phyloP scores from a whole-genome alignment of 2,888 invertebrate species.

The Eupithecia pulchellata region DNA sequence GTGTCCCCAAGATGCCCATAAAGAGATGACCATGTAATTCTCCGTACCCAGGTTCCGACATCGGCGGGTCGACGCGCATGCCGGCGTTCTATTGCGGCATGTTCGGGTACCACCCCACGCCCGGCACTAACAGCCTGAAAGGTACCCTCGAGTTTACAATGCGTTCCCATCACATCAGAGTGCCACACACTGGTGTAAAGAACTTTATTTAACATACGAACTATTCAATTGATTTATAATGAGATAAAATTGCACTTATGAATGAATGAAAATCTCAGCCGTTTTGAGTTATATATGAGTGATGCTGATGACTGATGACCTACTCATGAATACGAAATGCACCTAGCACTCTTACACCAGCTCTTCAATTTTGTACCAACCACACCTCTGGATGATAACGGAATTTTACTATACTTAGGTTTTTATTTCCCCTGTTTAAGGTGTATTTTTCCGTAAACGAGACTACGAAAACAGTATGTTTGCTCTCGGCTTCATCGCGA shows the following conservation, averaged over 20 bases:
- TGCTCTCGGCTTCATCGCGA: constrained; percentile 93
- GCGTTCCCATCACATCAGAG: too few relatives aligned
- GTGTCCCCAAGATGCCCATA: too few relatives aligned
- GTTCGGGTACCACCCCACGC: constrained; percentile 93
- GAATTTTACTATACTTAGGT: neutral
- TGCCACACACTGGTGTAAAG: too few relatives aligned
- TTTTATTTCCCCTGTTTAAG: constrained; percentile 59
- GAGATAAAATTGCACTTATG: too few relatives aligned
- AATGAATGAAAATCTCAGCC: too few relatives aligned
- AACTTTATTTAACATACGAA: too few relatives aligned
- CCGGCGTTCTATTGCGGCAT: constrained; percentile 96
- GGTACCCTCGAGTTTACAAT: too few relatives aligned
- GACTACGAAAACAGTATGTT: constrained; percentile 88
- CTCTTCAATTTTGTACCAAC: neutral
- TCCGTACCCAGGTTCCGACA: constrained; percentile 88
- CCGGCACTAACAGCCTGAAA: constrained; percentile 79
- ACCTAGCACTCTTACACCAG: neutral
- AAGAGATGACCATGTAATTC: neutral
- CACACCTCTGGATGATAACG: too few relatives aligned
- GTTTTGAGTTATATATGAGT: too few relatives aligned
- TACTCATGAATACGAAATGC: too few relatives aligned
- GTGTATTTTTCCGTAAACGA: constrained; percentile 89
- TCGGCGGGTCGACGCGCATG: constrained; percentile 97
- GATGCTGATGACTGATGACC: too few relatives aligned
- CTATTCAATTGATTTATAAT: too few relatives aligned